Evolutionary conservation across 2,888 invertebrate species (phyloP).

Genomic region (Sisyra nigra): DNA sequence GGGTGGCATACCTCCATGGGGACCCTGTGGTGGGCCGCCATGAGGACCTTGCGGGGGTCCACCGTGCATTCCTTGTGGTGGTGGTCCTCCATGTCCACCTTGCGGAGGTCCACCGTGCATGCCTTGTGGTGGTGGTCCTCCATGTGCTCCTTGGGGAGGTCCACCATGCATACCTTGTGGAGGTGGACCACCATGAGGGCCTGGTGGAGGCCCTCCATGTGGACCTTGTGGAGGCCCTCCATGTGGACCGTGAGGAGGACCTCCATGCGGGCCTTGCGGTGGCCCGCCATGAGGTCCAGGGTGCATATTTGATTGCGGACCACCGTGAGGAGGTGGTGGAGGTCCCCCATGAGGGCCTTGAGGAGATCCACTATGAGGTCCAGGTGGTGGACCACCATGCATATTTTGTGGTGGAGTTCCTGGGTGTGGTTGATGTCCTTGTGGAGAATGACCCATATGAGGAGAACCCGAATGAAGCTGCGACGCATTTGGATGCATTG

Average conservation of each 20-base stretch:
- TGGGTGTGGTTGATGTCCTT: slow-evolving; percentile 8
- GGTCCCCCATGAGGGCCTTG: slow-evolving; percentile 18
- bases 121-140: slow-evolving; percentile 14
- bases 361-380: slow-evolving; percentile 16
- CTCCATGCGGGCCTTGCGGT: slow-evolving; percentile 12
- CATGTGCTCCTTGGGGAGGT: slow-evolving; percentile 13
- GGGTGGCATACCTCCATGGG: slow-evolving; percentile 16
- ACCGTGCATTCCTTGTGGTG: slow-evolving; percentile 14
- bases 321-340: slow-evolving; percentile 16
- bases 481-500: slow-evolving; percentile 18
- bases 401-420: slow-evolving; percentile 19
- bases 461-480: slow-evolving; percentile 18
- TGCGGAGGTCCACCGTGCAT: slow-evolving; percentile 8
- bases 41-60: slow-evolving; percentile 14
- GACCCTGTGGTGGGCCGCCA: slow-evolving; percentile 18
- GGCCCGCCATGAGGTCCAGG: slow-evolving; percentile 22
- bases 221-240: slow-evolving; percentile 17
- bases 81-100: slow-evolving; percentile 3
- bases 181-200: slow-evolving; percentile 16
- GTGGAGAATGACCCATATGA: slow-evolving; percentile 12
- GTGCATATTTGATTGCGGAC: slow-evolving; percentile 16
- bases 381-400: slow-evolving; percentile 21
- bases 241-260: slow-evolving; percentile 16
- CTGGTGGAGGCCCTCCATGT: slow-evolving; percentile 17
- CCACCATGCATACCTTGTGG: slow-evolving; percentile 13